Conservation (phyloP, 2,113 vertebrate species). For the Archocentrus centrarchus region DNA sequence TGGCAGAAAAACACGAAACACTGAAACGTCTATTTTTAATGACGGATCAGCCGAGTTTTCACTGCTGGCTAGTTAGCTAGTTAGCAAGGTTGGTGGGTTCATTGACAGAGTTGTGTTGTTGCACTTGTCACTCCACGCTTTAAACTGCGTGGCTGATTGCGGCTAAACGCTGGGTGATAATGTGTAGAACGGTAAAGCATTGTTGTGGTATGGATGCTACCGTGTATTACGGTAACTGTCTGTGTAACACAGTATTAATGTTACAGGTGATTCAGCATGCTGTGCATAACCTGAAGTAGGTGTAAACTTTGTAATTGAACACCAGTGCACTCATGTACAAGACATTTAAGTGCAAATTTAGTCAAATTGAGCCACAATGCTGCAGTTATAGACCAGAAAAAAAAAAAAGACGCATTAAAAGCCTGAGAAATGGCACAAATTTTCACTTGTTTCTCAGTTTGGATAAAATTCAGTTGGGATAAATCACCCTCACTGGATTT, state of each 20-base stretch:
- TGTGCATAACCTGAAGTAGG: neutral
- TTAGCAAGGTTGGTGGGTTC: slow-evolving; percentile 20
- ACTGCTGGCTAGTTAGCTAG: slow-evolving; percentile 1
- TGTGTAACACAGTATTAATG: neutral
- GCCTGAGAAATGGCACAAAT: neutral
- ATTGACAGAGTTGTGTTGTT: neutral
- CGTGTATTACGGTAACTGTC: neutral
- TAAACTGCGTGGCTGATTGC: neutral
- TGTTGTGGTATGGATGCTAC: neutral
- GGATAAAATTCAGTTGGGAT: too few species aligned
- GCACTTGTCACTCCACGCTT: neutral
- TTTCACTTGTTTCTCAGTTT: neutral
- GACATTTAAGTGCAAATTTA: neutral
- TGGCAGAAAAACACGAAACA: rapidly evolving
- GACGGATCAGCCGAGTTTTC: slow-evolving; percentile 11
- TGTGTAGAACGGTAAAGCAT: neutral
- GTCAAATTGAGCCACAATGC: neutral
- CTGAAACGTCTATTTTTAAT: neutral
- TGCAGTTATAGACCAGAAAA: neutral
- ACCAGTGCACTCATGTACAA: neutral
- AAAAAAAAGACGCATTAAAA: neutral
- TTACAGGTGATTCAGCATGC: neutral
- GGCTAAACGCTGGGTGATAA: neutral
- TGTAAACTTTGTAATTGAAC: neutral
- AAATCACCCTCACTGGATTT: too few species aligned